Base-by-base conservation (phyloP, 2,113 vertebrate species). In the Rhombomys opimus region DNA sequence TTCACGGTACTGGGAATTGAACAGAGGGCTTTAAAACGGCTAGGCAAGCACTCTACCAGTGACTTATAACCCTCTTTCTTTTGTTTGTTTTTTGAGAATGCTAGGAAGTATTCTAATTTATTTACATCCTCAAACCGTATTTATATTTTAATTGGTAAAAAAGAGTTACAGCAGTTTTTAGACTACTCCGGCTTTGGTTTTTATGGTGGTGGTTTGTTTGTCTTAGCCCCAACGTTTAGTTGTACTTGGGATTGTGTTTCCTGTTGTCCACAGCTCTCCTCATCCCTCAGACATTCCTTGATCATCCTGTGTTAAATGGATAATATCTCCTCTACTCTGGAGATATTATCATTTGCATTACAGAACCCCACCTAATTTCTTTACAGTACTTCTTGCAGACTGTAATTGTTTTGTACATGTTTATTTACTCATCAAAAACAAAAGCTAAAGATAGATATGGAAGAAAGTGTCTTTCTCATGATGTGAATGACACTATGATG, bases 111-210 rank as follows among this genome's bases (percentile, higher is more conserved):
- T 7, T 82, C 20, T 59, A 59, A 27, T 59, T 41, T 23, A 61
- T 84, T 35, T 82, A 1, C 59, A 59, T 82, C 38, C 59, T 7
- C 23, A 38, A 13, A 30, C n/a, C 59, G 57, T 61, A 17, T 4
- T 84, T 90, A 94, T 67, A 20, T 95, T 38, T 75, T 87, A 41
- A 27, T 61, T 77, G 50, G 82, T 84, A 75, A 81, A 90, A 38
- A 82, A 81, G 73, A 91, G n/a, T 30, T 75, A 25, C 59, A 30
- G n/a, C 11, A 81, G 67, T 76, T 96, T 63, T 87, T 87, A 82
- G 59, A 68, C 32, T 13, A 70, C 5, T 3, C 8, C 10, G 57
- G 35, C 10, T 35, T 35, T 13, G n/a, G 32, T 32, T 50, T 86
- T 50, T 68, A 13, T 67, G 46, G 27, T 65, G 59, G 38, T 30